Conservation (phyloP, 1,140 invertebrate species). For the Diachasmimorpha longicaudata region DNA sequence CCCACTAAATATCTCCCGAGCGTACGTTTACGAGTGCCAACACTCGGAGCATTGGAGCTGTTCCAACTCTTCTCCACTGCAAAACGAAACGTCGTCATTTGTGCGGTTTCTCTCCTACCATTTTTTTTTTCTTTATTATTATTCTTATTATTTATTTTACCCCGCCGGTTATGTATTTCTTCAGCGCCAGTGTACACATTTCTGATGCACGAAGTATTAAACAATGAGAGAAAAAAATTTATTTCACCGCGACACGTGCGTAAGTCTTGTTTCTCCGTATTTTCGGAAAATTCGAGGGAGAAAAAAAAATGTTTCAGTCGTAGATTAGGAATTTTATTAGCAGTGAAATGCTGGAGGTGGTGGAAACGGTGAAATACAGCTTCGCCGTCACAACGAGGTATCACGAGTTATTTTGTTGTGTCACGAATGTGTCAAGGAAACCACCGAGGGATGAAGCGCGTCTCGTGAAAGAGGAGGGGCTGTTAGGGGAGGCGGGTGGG, state of each 20-base stretch:
- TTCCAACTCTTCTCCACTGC: conserved; percentile 35
- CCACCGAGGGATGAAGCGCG: not conserved
- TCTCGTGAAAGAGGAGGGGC: not conserved
- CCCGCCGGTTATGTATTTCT: not conserved
- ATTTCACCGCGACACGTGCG: no score
- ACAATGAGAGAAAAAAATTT: not conserved
- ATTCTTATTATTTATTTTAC: not conserved
- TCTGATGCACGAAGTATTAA: not conserved
- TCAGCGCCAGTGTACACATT: not conserved
- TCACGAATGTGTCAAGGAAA: conserved; percentile 7
- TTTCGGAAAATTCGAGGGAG: no score
- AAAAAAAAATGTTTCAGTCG: not conserved
- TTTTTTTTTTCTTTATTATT: not conserved
- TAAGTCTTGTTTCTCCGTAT: not conserved
- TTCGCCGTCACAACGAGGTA: not conserved
- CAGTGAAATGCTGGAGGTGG: no score
- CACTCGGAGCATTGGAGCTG: conserved; percentile 36
- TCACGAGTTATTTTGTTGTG: not conserved
- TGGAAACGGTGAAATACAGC: not conserved
- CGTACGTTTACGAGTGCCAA: conserved; percentile 37
- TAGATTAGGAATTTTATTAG: not conserved
- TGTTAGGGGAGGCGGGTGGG: no score
- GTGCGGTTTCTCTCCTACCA: not conserved
- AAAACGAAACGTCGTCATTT: conserved; percentile 14
- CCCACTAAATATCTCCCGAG: conserved; percentile 35